Percentiles rank a stretch among this genome's conserved stretches.
Evolutionary conservation across 2,888 invertebrate species (phyloP).

Genomic region (Patella pellucida): DNA sequence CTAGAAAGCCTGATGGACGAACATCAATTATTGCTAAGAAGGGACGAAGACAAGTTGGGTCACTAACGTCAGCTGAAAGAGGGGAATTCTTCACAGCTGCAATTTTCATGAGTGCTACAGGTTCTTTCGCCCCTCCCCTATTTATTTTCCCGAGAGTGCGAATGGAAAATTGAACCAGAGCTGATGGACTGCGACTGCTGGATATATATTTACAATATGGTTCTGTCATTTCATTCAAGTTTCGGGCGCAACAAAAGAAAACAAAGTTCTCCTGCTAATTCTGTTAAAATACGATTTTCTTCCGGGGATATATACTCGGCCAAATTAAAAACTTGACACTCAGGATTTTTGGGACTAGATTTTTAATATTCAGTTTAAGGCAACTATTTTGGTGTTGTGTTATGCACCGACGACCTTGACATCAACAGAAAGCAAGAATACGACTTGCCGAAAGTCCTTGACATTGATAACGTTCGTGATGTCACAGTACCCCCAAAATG

Average conservation of each 20-base stretch:
- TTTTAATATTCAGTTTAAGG: too few relatives aligned
- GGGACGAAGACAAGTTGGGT: conserved; percentile 22
- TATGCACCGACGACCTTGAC: too few relatives aligned
- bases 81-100: conserved; percentile 24
- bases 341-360: too few relatives aligned
- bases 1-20: background rate
- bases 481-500: too few relatives aligned
- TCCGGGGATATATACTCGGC: too few relatives aligned
- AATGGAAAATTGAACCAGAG: background rate
- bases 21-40: conserved; percentile 4
- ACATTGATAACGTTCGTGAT: too few relatives aligned
- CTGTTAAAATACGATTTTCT: too few relatives aligned
- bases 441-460: too few relatives aligned
- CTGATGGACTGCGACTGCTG: background rate
- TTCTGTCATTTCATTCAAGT: background rate
- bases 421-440: too few relatives aligned
- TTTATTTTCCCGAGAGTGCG: background rate
- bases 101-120: conserved; percentile 21
- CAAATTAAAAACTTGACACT: too few relatives aligned
- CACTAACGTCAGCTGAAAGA: conserved; percentile 27
- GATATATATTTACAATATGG: background rate
- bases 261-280: too few relatives aligned
- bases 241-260: background rate
- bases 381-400: too few relatives aligned
- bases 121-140: conserved; percentile 23